Percentiles rank a stretch among this genome's conserved stretches.
Evolutionary conservation across 2,888 invertebrate species (phyloP).

Genomic region (Acholoe squamosa): DNA sequence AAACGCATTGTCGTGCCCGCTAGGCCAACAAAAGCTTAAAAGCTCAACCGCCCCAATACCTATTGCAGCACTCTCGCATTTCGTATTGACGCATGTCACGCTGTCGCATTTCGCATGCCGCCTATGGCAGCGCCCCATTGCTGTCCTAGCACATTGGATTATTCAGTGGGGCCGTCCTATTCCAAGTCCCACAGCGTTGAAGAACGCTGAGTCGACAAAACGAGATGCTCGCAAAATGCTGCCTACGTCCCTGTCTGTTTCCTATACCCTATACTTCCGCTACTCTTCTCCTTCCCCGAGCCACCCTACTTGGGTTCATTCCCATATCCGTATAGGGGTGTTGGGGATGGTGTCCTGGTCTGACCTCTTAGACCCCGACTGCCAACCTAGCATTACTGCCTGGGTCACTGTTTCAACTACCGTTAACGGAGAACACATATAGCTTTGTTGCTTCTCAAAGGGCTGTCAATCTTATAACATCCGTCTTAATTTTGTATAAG

Average conservation of each 20-base stretch:
- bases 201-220: conserved; percentile 11
- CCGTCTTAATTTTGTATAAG: too few relatives aligned
- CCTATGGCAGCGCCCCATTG: not conserved
- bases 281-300: not conserved
- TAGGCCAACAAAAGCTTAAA: too few relatives aligned
- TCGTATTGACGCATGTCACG: not conserved
- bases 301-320: too few relatives aligned
- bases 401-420: too few relatives aligned
- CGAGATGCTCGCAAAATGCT: not conserved
- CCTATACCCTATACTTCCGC: not conserved
- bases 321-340: too few relatives aligned
- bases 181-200: not conserved
- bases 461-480: too few relatives aligned
- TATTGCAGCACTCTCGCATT: not conserved
- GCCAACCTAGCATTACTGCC: too few relatives aligned
- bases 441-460: too few relatives aligned
- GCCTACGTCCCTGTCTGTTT: not conserved
- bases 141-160: not conserved
- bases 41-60: not conserved
- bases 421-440: too few relatives aligned
- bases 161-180: not conserved
- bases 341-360: too few relatives aligned
- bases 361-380: too few relatives aligned
- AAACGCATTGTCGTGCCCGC: not conserved
- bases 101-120: not conserved